phyloP scores from a whole-genome alignment of 2,888 invertebrate genomes.

The Lypha dubia region DNA sequence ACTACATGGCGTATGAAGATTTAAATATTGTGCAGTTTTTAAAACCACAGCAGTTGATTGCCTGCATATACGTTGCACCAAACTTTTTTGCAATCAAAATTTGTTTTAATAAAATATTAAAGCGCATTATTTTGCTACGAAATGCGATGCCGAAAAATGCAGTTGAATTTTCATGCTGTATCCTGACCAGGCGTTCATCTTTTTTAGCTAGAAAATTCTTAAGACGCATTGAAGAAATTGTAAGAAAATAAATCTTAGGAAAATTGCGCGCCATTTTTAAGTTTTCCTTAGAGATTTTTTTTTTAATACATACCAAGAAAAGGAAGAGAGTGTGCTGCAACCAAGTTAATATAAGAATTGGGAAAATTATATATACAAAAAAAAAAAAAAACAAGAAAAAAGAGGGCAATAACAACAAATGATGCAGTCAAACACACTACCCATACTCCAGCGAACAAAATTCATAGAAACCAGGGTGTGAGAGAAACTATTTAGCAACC shows the following conservation, averaged over 20 bases:
- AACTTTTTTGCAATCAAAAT: conserved; percentile 31
- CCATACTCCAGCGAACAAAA: neutral
- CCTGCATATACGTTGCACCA: conserved; percentile 15
- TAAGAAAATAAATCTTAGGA: conserved; percentile 50
- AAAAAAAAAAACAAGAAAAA: conserved; percentile 15
- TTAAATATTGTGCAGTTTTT: conserved; percentile 43
- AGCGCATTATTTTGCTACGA: conserved; percentile 32
- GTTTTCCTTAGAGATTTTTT: conserved; percentile 14
- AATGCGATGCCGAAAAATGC: conserved; percentile 61
- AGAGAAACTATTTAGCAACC: neutral
- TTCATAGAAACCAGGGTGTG: neutral
- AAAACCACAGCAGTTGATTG: conserved; percentile 3
- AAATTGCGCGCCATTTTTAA: conserved; percentile 63
- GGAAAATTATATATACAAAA: conserved; percentile 3
- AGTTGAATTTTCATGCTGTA: conserved; percentile 61
- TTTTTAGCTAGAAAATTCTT: conserved; percentile 32
- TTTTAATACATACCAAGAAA: neutral
- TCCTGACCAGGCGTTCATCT: conserved; percentile 65
- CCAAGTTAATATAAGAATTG: conserved; percentile 55
- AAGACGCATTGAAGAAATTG: conserved; percentile 31
- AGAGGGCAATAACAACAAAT: conserved; percentile 27
- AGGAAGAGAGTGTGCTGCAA: conserved; percentile 46
- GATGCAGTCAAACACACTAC: conserved; percentile 11
- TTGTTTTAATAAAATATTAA: neutral
- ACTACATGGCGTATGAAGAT: conserved; percentile 15